Conservation (phyloP, 2,113 vertebrate species). For the Telmatochromis sp. region DNA sequence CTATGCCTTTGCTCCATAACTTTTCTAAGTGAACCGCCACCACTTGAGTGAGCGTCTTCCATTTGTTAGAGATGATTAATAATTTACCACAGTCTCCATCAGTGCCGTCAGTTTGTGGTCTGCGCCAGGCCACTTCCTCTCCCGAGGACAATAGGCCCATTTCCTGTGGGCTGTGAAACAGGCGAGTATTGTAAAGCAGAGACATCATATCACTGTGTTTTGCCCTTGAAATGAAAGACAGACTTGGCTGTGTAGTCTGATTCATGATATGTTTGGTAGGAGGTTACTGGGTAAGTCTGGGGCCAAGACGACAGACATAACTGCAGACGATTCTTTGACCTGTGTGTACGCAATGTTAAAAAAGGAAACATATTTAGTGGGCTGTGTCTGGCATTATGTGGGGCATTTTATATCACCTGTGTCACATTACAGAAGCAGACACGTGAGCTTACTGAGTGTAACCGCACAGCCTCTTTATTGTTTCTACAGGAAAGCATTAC, state of each 20-base stretch:
- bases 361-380: not conserved
- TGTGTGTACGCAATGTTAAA: not conserved
- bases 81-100: slow-evolving; percentile 51
- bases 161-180: slow-evolving; percentile 51
- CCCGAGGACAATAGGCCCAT: slow-evolving; percentile 53
- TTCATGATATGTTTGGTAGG: slow-evolving; percentile 7
- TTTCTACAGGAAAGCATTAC: not conserved
- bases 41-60: not conserved
- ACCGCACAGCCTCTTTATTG: not conserved
- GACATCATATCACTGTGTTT: slow-evolving; percentile 31
- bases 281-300: not conserved
- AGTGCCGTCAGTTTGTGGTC: slow-evolving; percentile 17
- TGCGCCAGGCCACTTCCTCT: slow-evolving; percentile 56
- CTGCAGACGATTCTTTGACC: not conserved
- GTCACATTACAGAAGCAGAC: not conserved
- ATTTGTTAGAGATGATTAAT: slow-evolving; percentile 49
- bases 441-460: not conserved
- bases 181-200: slow-evolving; percentile 41
- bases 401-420: not conserved
- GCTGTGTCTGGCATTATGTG: not conserved
- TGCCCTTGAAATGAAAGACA: slow-evolving; percentile 21
- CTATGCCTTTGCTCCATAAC: slow-evolving; percentile 2
- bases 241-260: not conserved
- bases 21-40: not conserved
- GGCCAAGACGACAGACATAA: not conserved